Base-by-base conservation (phyloP, 2,888 invertebrate genomes). In the Agrilus mali region DNA sequence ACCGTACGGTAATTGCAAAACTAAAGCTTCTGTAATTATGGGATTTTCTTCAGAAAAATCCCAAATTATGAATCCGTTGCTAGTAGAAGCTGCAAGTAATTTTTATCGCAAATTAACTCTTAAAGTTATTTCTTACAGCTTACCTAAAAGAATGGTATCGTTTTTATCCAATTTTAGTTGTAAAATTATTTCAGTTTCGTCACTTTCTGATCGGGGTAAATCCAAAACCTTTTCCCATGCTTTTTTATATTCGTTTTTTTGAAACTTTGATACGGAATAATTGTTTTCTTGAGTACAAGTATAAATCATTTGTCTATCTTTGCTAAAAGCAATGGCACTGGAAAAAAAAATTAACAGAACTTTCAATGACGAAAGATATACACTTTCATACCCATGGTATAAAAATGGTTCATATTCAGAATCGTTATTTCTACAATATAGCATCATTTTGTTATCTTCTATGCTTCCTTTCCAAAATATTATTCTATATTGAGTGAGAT, bases 41-140 rank as follows among this genome's bases (percentile, higher is more conserved):
- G 59, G 60, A 22, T 72, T 69, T 1, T 66, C 63, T 42, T 72
- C 70, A 15, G 77, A 74, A 36, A 87, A 75, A 55, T 86, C 80
- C 88, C 88, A 89, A 6, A 88, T 77, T 1, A 85, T 75, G 54
- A 88, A 88, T 44, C 88, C 87, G 57, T 87, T 86, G 6, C 84
- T 84, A 2, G 86, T 82, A 0, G 87, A 86, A 0, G 10, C 16
- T 35, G n/a, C 8, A 35, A 35, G 35, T 10, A 38, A 38, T 38
- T 38, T 20, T 17, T 20, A 17, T 13, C 8, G 7, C 1, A 38
- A 38, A 15, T n/a, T 17, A 13, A 33, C 17, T 10, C 31, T 22
- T 12, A 10, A 10, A 8, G 10, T 14, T 2, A 14, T 10, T 15
- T 42, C 50, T 69, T n/a, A n/a, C n/a, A n/a, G n/a, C n/a, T n/a